Base-by-base conservation (phyloP, 2,797 vertebrate genomes). In the Phoxinus dragarum region DNA sequence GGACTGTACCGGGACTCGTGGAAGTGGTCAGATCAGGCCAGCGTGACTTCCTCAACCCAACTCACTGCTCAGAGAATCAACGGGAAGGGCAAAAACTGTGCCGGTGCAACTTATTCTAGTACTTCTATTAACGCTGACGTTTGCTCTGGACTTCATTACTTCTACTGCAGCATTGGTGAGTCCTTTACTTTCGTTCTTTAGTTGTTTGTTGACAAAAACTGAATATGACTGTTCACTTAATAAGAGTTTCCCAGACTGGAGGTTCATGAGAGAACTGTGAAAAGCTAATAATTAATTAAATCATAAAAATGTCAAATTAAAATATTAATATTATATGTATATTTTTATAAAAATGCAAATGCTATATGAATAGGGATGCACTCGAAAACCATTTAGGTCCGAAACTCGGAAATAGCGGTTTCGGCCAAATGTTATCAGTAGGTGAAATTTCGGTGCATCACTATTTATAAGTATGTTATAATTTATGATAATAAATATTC, bases 111-210 rank as follows among this genome's bases (percentile, higher is more conserved):
- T 27, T 6, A 14, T 49, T 0, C 12, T 5, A 5, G 12, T n/a
- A 16, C 1, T 36, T 36, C 36, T 16, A 12, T 14, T 11, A 10
- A 0, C 0, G 68, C 73, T 3, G 4, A 0, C 1, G 2, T 0
- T 3, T 84, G 82, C 64, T 44, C 8, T 3, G 1, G 1, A 5
- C 1, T 16, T 4, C 1, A 10, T n/a, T 19, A 47, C 38, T 85
- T 85, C 84, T 72, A 27, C 76, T 85, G 84, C 64, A 23, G 19
- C 40, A 38, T 6, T 3, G 49, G 84, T 85, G n/a, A 12, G 84
- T 64, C 9, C 36, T 78, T n/a, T 27, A 1, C 6, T 78, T 17
- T 42, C 1, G 8, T 61, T 16, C 11, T 11, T 44, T 75, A 1
- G 19, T 40, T n/a, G 16, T 54, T 52, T 49, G 8, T 36, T 34